phyloP scores from a whole-genome alignment of 1,140 invertebrate species.

The Saccostrea cuccullata region DNA sequence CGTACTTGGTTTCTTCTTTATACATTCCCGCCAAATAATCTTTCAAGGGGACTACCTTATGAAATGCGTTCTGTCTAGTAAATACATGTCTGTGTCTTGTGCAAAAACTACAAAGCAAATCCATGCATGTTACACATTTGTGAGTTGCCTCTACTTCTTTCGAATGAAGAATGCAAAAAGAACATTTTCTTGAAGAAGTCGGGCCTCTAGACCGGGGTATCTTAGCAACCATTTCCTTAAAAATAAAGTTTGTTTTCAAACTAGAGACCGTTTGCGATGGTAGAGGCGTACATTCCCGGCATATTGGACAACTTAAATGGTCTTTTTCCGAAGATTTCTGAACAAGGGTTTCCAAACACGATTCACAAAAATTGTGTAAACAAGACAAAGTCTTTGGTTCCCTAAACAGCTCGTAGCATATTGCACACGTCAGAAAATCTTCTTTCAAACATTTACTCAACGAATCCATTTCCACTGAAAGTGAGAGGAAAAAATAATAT shows the following conservation, averaged over 20 bases:
- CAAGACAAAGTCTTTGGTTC: constrained; percentile 16
- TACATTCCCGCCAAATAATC: constrained; percentile 1
- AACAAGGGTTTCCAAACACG: not conserved
- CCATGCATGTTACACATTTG: not conserved
- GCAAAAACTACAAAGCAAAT: not conserved
- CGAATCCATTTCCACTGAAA: not conserved
- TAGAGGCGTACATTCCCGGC: not conserved
- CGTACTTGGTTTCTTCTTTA: not conserved
- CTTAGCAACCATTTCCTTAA: not conserved
- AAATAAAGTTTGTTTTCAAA: constrained; percentile 13
- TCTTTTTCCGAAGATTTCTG: not conserved
- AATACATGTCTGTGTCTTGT: not conserved
- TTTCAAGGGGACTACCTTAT: not conserved
- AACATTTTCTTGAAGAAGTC: not conserved
- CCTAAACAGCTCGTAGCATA: not conserved
- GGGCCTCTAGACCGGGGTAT: not conserved
- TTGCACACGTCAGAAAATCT: constrained; percentile 3
- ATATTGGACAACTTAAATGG: not conserved
- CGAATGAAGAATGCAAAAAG: not conserved
- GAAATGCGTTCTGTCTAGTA: not conserved
- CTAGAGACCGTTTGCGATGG: not conserved
- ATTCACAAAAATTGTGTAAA: not conserved
- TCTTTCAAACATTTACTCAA: not conserved
- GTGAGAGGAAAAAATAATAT: not conserved
- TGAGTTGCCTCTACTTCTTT: constrained; percentile 12